A percentile compares a stretch with the other conserved stretches of the same genome.
phyloP scores from a whole-genome alignment of 2,888 invertebrate genomes.

The Agonopterix heracliana region DNA sequence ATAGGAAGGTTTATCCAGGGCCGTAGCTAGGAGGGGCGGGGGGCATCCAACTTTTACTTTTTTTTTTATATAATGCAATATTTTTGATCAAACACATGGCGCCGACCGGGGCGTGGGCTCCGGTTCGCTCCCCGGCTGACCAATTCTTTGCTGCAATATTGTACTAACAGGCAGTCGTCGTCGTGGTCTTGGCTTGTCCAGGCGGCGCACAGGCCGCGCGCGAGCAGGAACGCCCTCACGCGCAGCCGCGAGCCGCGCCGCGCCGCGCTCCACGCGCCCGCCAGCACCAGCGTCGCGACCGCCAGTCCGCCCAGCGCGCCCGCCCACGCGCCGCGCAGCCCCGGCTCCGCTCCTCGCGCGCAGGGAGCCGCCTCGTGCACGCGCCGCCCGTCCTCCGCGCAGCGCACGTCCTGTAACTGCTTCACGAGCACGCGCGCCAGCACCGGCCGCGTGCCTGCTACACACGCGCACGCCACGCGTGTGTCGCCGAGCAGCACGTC shows the following conservation, averaged over 20 bases:
- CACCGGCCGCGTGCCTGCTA: too few relatives aligned
- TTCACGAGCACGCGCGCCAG: slow-evolving; percentile 2
- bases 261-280: slow-evolving; percentile 7
- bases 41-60: too few relatives aligned
- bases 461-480: slow-evolving; percentile 7
- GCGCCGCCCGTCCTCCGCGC: slow-evolving; percentile 9
- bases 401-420: slow-evolving; percentile 16
- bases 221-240: slow-evolving; percentile 17
- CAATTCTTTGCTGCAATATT: too few relatives aligned
- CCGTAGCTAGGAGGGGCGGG: too few relatives aligned
- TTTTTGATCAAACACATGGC: too few relatives aligned
- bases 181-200: slow-evolving; percentile 16
- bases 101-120: too few relatives aligned
- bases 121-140: too few relatives aligned
- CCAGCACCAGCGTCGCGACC: too few relatives aligned
- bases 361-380: slow-evolving; percentile 13
- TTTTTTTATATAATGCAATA: too few relatives aligned
- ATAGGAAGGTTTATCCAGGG: too few relatives aligned
- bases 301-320: too few relatives aligned
- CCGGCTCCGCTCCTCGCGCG: slow-evolving; percentile 3
- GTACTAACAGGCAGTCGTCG: slow-evolving; percentile 12
- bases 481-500: slow-evolving; percentile 18
- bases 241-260: slow-evolving; percentile 12
- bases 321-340: slow-evolving; percentile 10
- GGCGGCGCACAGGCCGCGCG: slow-evolving; percentile 15